Evolutionary conservation across 1,140 invertebrate genomes (phyloP).

Genomic region (Cotesia glomerata): DNA sequence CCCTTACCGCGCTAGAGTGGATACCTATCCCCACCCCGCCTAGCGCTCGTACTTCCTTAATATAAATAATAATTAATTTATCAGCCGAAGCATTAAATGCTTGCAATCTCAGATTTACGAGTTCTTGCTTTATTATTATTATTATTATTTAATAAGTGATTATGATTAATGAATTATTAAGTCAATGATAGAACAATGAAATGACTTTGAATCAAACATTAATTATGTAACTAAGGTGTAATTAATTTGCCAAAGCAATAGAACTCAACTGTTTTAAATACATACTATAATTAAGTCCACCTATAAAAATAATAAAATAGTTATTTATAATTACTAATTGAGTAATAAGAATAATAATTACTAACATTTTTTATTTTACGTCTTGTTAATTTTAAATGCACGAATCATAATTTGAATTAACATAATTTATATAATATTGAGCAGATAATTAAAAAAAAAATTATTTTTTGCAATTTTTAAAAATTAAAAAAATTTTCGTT

Average conservation of each 20-base stretch:
- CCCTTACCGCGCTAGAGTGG: too few relatives aligned
- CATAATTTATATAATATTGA: too few relatives aligned
- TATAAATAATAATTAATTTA: neutral
- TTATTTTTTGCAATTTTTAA: too few relatives aligned
- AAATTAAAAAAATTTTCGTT: too few relatives aligned
- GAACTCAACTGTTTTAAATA: conserved; percentile 49
- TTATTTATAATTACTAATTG: conserved; percentile 38
- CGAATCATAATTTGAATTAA: too few relatives aligned
- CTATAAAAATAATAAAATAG: conserved; percentile 44
- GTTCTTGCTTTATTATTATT: neutral
- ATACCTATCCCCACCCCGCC: too few relatives aligned
- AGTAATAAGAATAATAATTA: conserved; percentile 5
- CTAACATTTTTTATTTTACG: too few relatives aligned
- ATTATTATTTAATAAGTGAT: neutral
- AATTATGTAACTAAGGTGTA: neutral
- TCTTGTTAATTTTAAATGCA: too few relatives aligned
- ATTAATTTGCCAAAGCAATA: conserved; percentile 41
- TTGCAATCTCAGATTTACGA: neutral
- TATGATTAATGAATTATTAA: neutral
- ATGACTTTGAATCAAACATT: neutral
- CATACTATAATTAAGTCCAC: conserved; percentile 55
- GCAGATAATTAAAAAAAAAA: too few relatives aligned
- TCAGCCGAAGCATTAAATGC: neutral
- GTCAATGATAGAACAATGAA: neutral
- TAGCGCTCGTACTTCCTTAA: too few relatives aligned